Conservation (phyloP, 2,113 vertebrate genomes). For the Crocuta crocuta region DNA sequence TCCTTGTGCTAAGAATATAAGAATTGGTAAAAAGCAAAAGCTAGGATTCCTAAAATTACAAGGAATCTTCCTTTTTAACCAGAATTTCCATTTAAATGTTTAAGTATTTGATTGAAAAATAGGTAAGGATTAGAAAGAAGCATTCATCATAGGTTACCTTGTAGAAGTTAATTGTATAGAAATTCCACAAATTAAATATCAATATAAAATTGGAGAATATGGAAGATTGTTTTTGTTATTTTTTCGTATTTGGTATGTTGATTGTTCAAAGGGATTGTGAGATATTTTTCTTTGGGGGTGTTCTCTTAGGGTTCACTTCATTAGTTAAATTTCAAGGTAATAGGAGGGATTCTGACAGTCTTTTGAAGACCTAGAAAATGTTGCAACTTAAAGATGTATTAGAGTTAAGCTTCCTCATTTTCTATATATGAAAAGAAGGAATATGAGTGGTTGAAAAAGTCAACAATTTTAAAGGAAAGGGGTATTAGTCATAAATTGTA, state of each 20-base stretch:
- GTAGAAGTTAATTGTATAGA: not conserved
- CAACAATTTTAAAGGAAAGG: not conserved
- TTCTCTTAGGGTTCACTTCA: conserved; percentile 10
- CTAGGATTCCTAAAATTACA: conserved; percentile 53
- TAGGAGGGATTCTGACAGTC: not conserved
- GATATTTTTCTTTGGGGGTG: conserved; percentile 11
- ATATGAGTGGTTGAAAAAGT: not conserved
- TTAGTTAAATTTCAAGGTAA: conserved; percentile 35
- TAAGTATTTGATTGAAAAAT: conserved; percentile 39
- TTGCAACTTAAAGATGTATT: conserved; percentile 13
- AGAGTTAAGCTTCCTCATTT: not conserved
- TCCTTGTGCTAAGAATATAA: conserved; percentile 62
- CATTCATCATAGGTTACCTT: not conserved
- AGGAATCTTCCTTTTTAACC: conserved; percentile 42
- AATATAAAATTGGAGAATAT: not conserved
- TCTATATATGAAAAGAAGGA: not conserved
- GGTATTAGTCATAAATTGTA: not conserved
- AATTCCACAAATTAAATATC: conserved; percentile 1
- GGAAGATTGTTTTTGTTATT: not conserved
- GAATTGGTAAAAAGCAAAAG: conserved; percentile 65
- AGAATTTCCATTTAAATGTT: conserved; percentile 42
- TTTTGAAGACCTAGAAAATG: conserved; percentile 50
- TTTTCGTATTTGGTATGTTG: not conserved
- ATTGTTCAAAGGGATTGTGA: not conserved
- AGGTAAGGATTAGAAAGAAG: not conserved